Percentiles rank a stretch among this genome's conserved stretches.
Evolutionary conservation across 2,113 vertebrate species (phyloP).

Genomic region (Actinemys pallida): DNA sequence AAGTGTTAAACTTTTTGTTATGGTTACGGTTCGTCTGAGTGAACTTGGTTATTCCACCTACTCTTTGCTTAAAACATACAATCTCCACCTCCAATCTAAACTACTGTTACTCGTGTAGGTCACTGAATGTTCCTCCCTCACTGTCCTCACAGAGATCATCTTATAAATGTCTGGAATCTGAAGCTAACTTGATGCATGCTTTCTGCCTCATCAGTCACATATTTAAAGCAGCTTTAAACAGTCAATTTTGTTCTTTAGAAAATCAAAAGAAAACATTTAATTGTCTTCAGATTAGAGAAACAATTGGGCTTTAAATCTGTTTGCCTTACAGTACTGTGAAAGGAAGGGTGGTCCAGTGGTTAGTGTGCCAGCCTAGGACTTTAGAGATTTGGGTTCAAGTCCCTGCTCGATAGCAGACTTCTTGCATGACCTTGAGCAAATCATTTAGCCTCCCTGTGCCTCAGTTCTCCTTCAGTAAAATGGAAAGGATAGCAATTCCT

Average conservation of each 20-base stretch:
- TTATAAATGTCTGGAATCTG: background rate
- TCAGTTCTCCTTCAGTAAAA: background rate
- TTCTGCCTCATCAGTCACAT: background rate
- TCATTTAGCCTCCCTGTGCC: background rate
- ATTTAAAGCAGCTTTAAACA: background rate
- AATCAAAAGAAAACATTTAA: background rate
- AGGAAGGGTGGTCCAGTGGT: rapidly evolving
- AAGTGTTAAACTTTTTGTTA: background rate
- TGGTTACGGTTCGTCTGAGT: background rate
- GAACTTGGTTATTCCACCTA: slow-evolving; percentile 10
- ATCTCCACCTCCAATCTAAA: slow-evolving; percentile 57
- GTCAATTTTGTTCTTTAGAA: background rate
- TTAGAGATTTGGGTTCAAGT: background rate
- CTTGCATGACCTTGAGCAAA: background rate
- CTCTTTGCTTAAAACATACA: slow-evolving; percentile 50
- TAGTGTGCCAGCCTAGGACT: background rate
- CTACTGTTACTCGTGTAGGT: background rate
- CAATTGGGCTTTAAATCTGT: background rate
- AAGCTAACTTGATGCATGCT: background rate
- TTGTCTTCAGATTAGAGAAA: background rate
- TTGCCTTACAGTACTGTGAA: background rate
- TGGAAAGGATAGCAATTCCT: background rate
- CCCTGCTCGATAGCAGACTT: background rate
- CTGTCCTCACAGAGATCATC: background rate
- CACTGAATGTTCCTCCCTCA: slow-evolving; percentile 10